Percentiles rank a stretch among this genome's conserved stretches.
phyloP scores from a whole-genome alignment of 2,113 vertebrate genomes.

The Brevimyrus niger region DNA sequence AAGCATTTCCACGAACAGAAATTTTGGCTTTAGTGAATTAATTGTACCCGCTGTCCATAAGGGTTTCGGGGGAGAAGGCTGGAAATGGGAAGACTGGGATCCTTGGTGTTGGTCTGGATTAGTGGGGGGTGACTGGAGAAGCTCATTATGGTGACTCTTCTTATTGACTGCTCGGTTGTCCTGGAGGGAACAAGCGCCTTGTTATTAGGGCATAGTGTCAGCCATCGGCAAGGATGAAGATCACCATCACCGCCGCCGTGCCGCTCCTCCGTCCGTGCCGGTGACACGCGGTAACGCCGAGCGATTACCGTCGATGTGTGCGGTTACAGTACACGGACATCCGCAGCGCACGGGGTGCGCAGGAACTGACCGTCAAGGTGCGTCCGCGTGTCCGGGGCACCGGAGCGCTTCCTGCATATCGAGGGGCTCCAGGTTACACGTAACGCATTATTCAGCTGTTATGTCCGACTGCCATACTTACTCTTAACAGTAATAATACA shows the following conservation, averaged over 20 bases:
- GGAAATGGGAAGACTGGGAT: constrained; percentile 12
- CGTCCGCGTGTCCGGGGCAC: background rate
- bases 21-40: background rate
- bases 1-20: background rate
- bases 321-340: background rate
- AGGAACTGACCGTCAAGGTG: background rate
- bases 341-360: background rate
- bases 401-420: background rate
- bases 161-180: constrained; percentile 31
- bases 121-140: constrained; percentile 32
- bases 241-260: background rate
- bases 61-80: background rate
- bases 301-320: background rate
- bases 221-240: background rate
- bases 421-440: background rate
- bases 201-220: background rate
- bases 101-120: constrained; percentile 34
- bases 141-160: constrained; percentile 44
- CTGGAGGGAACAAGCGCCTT: background rate
- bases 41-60: background rate
- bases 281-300: background rate
- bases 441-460: background rate
- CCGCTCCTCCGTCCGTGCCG: too few relatives aligned
- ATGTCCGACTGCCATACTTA: background rate
- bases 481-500: background rate